A percentile compares a stretch with the other conserved stretches of the same genome.
Evolutionary conservation across 2,888 invertebrate genomes (phyloP).

Genomic region (Tetropium fuscum): DNA sequence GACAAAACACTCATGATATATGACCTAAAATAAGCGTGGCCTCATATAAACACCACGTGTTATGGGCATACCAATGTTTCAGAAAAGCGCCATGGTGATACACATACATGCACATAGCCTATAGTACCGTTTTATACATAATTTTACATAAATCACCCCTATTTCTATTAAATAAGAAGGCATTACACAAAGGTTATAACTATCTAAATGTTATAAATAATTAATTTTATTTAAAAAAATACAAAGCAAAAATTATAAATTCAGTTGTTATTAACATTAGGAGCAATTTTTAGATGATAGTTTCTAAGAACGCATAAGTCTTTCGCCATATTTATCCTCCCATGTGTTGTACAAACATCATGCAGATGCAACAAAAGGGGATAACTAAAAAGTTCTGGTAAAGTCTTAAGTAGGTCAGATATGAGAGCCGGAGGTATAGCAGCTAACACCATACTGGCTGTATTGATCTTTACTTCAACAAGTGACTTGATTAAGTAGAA

Average conservation of each 20-base stretch:
- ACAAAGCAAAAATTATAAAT: neutral
- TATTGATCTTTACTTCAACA: conserved; percentile 78
- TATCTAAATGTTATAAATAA: too few species aligned
- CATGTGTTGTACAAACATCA: conserved; percentile 80
- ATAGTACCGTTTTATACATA: too few species aligned
- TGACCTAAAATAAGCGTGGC: too few species aligned
- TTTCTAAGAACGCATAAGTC: conserved; percentile 89
- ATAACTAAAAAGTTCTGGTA: conserved; percentile 82
- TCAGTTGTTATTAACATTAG: conserved; percentile 3
- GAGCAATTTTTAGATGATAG: conserved; percentile 72
- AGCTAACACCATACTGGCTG: conserved; percentile 72
- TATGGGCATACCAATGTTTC: too few species aligned
- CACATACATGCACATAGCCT: too few species aligned
- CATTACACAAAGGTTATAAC: too few species aligned
- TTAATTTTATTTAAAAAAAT: neutral
- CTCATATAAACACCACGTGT: too few species aligned
- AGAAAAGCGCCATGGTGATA: too few species aligned
- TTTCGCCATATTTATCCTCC: conserved; percentile 87
- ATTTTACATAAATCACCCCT: too few species aligned
- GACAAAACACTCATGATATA: too few species aligned
- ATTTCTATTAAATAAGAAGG: too few species aligned
- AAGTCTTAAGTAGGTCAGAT: conserved; percentile 81
- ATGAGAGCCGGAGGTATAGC: conserved; percentile 82
- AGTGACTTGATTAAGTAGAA: conserved; percentile 81
- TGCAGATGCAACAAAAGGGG: conserved; percentile 82